These are phyloP conservation scores for Hyles vespertilio DNA, from an alignment of 1,140 invertebrate genomes.

Conservation along the genomic window DNA sequence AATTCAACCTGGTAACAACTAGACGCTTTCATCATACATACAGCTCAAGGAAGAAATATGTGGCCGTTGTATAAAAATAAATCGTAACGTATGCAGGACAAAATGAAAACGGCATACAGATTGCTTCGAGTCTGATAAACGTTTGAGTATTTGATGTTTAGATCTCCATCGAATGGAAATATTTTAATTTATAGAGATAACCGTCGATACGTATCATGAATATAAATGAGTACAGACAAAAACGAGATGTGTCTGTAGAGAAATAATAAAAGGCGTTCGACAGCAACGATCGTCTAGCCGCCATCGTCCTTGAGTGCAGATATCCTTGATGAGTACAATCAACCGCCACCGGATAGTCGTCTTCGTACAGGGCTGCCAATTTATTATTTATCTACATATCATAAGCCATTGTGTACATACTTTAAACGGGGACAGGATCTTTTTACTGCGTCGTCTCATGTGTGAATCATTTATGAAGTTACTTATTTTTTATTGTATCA, in stretches of 20 bases:
- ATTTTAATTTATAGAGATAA: conserved; percentile 69
- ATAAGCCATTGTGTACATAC: conserved; percentile 1
- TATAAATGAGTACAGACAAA: conserved; percentile 69
- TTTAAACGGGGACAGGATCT: conserved; percentile 1
- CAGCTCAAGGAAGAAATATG: no score
- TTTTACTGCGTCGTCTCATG: not conserved
- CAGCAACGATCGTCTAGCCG: conserved; percentile 58
- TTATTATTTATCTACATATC: conserved; percentile 35
- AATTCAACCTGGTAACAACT: no score
- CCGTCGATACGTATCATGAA: conserved; percentile 68
- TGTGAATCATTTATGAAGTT: conserved; percentile 15
- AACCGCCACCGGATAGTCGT: conserved; percentile 68
- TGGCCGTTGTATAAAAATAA: no score
- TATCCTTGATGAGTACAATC: conserved; percentile 75
- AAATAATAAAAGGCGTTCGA: conserved; percentile 70
- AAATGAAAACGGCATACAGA: conserved; percentile 1
- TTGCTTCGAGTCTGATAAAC: no score
- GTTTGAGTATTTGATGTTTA: no score
- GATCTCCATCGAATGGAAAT: conserved; percentile 30
- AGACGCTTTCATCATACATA: no score
- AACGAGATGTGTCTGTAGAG: conserved; percentile 66
- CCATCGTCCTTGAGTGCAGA: conserved; percentile 70
- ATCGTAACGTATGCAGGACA: not conserved
- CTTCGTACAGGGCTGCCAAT: conserved; percentile 61
- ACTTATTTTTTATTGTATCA: conserved; percentile 11